A percentile compares a stretch with the other conserved stretches of the same genome.
phyloP scores from a whole-genome alignment of 2,888 invertebrate genomes.

The Azorinus chamasolen region DNA sequence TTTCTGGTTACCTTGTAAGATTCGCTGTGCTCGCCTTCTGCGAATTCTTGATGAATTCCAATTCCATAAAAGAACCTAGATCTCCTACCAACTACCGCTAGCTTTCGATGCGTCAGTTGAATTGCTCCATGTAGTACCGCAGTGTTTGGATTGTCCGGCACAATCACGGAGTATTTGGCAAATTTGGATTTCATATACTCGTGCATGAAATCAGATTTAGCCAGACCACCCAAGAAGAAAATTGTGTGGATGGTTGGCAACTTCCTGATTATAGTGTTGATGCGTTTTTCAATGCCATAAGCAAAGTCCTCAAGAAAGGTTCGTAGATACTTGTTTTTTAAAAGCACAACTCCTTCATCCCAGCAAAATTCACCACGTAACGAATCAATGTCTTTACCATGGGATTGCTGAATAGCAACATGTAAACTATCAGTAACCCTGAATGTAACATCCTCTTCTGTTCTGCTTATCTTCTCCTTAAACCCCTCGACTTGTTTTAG shows the following conservation, averaged over 20 bases:
- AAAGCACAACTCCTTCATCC: conserved; percentile 1
- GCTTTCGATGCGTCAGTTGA: conserved; percentile 12
- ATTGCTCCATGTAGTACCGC: conserved; percentile 29
- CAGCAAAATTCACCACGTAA: not conserved
- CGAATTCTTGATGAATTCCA: conserved; percentile 23
- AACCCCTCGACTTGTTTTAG: conserved; percentile 21
- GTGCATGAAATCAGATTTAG: conserved; percentile 15
- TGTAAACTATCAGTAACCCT: conserved; percentile 14
- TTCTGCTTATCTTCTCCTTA: conserved; percentile 10
- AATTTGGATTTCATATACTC: conserved; percentile 13
- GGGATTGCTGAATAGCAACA: not conserved
- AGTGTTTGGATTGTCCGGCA: conserved; percentile 18
- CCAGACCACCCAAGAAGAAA: conserved; percentile 28
- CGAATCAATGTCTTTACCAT: not conserved
- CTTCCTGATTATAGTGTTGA: not conserved
- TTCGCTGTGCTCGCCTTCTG: conserved; percentile 3
- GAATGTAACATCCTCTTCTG: conserved; percentile 5
- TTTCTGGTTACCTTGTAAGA: conserved; percentile 23
- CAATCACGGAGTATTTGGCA: not conserved
- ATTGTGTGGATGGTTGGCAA: conserved; percentile 9
- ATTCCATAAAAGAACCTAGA: conserved; percentile 28
- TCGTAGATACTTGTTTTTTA: conserved; percentile 7
- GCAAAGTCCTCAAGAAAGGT: conserved; percentile 14
- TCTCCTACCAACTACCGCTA: conserved; percentile 18
- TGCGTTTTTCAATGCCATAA: conserved; percentile 3